phyloP scores from a whole-genome alignment of 1,140 invertebrate species.

The Uloborus diversus region DNA sequence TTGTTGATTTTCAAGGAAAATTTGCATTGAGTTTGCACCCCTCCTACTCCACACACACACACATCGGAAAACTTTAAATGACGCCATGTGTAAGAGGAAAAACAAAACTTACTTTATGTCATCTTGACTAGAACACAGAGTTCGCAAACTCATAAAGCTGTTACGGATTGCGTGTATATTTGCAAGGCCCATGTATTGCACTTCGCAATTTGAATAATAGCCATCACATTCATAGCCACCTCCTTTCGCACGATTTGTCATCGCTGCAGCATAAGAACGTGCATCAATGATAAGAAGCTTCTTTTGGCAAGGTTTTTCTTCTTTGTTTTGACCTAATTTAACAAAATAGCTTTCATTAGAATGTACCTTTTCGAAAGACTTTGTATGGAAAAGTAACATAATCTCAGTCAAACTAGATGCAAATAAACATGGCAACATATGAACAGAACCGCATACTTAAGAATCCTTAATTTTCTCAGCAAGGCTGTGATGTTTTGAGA shows the following conservation, averaged over 20 bases:
- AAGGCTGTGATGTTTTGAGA: no score
- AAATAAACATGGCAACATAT: no score
- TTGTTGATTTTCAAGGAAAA: no score
- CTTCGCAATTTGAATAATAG: constrained; percentile 93
- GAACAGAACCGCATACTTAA: neutral
- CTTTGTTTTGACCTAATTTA: constrained; percentile 71
- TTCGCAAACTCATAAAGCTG: constrained; percentile 69
- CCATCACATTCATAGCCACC: constrained; percentile 96
- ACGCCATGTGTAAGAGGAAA: no score
- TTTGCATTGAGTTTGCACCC: no score
- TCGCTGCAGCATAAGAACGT: constrained; percentile 91
- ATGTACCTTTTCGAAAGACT: no score
- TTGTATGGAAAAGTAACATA: no score
- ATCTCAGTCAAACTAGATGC: no score
- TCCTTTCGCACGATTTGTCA: constrained; percentile 93
- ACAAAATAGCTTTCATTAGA: no score
- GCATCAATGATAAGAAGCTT: constrained; percentile 95
- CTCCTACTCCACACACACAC: no score
- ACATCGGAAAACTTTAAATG: no score
- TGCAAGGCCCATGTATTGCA: constrained; percentile 95
- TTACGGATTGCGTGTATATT: constrained; percentile 96
- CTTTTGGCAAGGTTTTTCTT: constrained; percentile 63
- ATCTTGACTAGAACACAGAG: constrained; percentile 78
- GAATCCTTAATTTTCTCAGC: neutral
- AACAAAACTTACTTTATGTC: constrained; percentile 80